phyloP scores from a whole-genome alignment of 2,888 invertebrate genomes.

The Furcula furcula region DNA sequence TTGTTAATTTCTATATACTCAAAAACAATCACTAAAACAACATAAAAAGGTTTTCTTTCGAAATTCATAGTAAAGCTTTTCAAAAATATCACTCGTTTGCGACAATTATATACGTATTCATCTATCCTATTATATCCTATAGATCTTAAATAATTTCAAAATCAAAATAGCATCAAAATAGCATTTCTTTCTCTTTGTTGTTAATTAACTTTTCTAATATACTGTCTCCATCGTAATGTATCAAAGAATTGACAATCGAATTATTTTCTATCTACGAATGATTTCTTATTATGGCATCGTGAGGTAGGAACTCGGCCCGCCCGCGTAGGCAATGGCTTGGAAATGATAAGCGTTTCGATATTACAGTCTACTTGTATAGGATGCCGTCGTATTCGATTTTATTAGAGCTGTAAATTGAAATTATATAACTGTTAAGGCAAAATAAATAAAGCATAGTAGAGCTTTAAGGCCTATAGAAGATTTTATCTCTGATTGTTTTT shows the following conservation, averaged over 20 bases:
- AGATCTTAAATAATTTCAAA: too few species aligned
- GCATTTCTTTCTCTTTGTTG: too few species aligned
- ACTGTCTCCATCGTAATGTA: conserved; percentile 31
- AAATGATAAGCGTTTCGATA: conserved; percentile 60
- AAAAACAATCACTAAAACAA: too few species aligned
- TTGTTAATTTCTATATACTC: too few species aligned
- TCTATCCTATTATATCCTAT: too few species aligned
- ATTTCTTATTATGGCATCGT: conserved; percentile 49
- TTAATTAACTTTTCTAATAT: conserved; percentile 10
- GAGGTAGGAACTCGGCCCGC: conserved; percentile 37
- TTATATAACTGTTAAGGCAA: too few species aligned
- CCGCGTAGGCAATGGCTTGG: conserved; percentile 50
- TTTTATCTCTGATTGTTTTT: neutral
- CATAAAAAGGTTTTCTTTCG: too few species aligned
- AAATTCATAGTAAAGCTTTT: too few species aligned
- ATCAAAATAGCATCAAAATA: too few species aligned
- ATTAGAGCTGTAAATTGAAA: conserved; percentile 23
- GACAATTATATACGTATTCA: too few species aligned
- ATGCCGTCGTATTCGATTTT: conserved; percentile 24
- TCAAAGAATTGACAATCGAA: conserved; percentile 44
- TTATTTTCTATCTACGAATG: conserved; percentile 46
- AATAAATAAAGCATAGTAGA: too few species aligned
- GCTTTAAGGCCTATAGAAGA: neutral
- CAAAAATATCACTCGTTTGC: too few species aligned
- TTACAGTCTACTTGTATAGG: conserved; percentile 42